phyloP scores from a whole-genome alignment of 92 coral and sea anemone genomes.

The Pocillopora meandrina region DNA sequence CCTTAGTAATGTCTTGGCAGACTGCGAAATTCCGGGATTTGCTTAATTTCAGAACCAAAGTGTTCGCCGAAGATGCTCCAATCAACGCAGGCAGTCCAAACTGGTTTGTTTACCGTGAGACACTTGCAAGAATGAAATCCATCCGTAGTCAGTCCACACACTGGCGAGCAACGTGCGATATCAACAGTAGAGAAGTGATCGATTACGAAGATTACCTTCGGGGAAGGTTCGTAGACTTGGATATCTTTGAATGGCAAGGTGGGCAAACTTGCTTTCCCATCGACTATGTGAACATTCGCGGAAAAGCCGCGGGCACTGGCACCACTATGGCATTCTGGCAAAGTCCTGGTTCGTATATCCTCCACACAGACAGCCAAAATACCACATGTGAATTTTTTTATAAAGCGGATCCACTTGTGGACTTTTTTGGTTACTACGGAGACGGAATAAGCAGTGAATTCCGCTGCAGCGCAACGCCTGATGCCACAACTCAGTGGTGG shows the following conservation, averaged over 20 bases:
- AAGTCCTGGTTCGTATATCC: not conserved
- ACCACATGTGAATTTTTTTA: not conserved
- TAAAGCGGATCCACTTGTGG: not conserved
- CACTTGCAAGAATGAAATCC: conserved; percentile 11
- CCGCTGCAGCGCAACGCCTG: not conserved
- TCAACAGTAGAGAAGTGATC: not conserved
- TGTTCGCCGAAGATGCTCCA: conserved; percentile 3
- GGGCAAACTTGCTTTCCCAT: not conserved
- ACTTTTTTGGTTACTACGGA: not conserved
- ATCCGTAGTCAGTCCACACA: conserved; percentile 28
- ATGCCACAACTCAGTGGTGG: conserved; percentile 5
- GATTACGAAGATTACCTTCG: conserved; percentile 30
- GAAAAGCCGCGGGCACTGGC: not conserved
- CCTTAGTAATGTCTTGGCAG: conserved; percentile 24
- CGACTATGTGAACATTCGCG: conserved; percentile 35
- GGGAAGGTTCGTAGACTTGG: conserved; percentile 14
- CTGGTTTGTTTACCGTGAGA: conserved; percentile 15
- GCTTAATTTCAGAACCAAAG: not conserved
- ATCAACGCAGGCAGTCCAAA: conserved; percentile 20
- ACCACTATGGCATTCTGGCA: conserved; percentile 33
- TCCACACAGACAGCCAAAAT: conserved; percentile 3
- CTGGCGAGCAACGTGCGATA: conserved; percentile 38
- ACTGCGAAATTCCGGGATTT: not conserved
- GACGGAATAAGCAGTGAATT: not conserved
- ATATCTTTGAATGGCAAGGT: conserved; percentile 22